Evolutionary conservation across 2,888 invertebrate species (phyloP).

Genomic region (Pseudanteris insignis): DNA sequence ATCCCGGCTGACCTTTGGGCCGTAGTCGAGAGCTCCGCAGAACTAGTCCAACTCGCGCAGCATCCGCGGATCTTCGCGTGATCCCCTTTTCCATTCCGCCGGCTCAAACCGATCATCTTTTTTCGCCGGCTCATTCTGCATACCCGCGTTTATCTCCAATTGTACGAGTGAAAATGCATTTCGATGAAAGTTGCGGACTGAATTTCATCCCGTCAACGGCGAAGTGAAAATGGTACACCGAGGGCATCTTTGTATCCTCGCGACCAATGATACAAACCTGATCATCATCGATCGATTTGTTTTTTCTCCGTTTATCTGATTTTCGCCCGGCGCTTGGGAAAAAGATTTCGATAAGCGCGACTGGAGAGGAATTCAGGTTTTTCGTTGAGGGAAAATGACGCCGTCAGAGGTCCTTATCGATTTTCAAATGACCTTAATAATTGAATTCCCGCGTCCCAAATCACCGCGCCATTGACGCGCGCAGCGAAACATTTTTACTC

Average conservation of each 20-base stretch:
- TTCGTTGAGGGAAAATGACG: not conserved
- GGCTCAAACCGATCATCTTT: no score
- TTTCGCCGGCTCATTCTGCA: slow-evolving; percentile 21
- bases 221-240: slow-evolving; percentile 16
- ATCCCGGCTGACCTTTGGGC: slow-evolving; percentile 55
- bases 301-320: no score
- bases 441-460: slow-evolving; percentile 3
- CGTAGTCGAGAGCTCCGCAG: slow-evolving; percentile 47
- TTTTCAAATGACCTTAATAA: slow-evolving; percentile 15
- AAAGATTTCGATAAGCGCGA: no score
- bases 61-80: slow-evolving; percentile 28
- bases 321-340: no score
- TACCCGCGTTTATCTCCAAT: slow-evolving; percentile 26
- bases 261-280: no score
- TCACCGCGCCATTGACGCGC: not conserved
- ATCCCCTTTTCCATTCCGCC: slow-evolving; percentile 32
- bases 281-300: no score
- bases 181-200: slow-evolving; percentile 37
- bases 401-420: not conserved
- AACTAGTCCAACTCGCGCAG: slow-evolving; percentile 51
- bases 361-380: no score
- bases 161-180: slow-evolving; percentile 38
- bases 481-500: slow-evolving; percentile 1
- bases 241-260: no score
- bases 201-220: slow-evolving; percentile 25